A percentile compares a stretch with the other conserved stretches of the same genome.
Evolutionary conservation across 2,888 invertebrate species (phyloP).

Genomic region (Microdon myrmicae): DNA sequence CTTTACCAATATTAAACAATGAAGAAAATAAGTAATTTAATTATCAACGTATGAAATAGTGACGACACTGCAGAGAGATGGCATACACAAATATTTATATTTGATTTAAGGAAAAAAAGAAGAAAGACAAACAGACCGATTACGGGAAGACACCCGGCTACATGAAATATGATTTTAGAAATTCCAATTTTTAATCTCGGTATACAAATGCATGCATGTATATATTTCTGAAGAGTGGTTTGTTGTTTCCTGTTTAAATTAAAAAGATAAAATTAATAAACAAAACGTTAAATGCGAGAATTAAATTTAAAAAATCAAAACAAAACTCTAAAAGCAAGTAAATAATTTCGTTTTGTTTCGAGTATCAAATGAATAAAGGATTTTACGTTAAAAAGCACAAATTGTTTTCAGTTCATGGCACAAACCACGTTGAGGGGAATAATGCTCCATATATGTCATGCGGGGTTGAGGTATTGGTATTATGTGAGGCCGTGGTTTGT

Average conservation of each 20-base stretch:
- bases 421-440: not conserved
- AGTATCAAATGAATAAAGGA: conserved; percentile 29
- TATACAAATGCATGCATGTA: conserved; percentile 1
- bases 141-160: no score
- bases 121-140: not conserved
- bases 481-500: no score
- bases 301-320: conserved; percentile 21
- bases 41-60: not conserved
- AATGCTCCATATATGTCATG: no score
- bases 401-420: conserved; percentile 21
- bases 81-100: not conserved
- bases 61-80: not conserved
- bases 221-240: conserved; percentile 32
- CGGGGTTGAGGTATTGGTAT: no score
- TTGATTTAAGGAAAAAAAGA: not conserved
- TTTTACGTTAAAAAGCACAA: conserved; percentile 39
- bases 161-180: no score
- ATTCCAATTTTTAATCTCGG: no score
- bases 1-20: conserved; percentile 14
- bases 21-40: conserved; percentile 3
- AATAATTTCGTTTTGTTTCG: conserved; percentile 22
- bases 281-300: conserved; percentile 15
- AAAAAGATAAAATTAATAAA: conserved; percentile 18
- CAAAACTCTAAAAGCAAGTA: conserved; percentile 21
- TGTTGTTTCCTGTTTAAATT: conserved; percentile 39